Percentiles rank a stretch among this genome's conserved stretches.
phyloP scores from a whole-genome alignment of 2,113 vertebrate species.

The Galemys pyrenaicus region DNA sequence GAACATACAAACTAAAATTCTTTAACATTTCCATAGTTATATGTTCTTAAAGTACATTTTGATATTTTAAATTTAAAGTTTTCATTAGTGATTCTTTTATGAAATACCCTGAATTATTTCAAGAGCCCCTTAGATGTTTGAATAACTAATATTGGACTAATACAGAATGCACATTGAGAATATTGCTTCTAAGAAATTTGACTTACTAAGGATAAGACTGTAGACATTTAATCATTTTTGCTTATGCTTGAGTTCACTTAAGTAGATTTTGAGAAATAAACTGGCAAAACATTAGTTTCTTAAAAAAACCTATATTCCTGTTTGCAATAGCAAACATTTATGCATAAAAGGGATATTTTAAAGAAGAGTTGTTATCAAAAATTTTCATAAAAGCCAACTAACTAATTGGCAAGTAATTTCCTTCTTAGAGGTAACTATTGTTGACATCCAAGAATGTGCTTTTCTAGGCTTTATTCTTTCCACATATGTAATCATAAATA shows the following conservation, averaged over 20 bases:
- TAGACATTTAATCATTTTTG: not conserved
- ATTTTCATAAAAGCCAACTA: not conserved
- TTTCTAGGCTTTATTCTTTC: not conserved
- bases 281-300: not conserved
- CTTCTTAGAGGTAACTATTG: not conserved
- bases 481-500: not conserved
- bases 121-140: not conserved
- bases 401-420: not conserved
- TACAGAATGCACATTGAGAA: not conserved
- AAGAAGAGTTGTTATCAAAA: not conserved
- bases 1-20: not conserved
- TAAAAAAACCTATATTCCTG: not conserved
- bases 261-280: not conserved
- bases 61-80: not conserved
- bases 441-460: not conserved
- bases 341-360: not conserved
- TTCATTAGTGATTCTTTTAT: slow-evolving; percentile 41
- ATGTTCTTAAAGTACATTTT: slow-evolving; percentile 11
- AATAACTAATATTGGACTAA: not conserved
- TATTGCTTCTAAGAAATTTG: slow-evolving; percentile 23
- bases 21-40: slow-evolving; percentile 7
- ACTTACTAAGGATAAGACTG: not conserved
- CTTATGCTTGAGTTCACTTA: not conserved
- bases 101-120: not conserved
- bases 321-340: not conserved